phyloP scores from a whole-genome alignment of 2,797 vertebrate species.

The Mormyrops attenuatus region DNA sequence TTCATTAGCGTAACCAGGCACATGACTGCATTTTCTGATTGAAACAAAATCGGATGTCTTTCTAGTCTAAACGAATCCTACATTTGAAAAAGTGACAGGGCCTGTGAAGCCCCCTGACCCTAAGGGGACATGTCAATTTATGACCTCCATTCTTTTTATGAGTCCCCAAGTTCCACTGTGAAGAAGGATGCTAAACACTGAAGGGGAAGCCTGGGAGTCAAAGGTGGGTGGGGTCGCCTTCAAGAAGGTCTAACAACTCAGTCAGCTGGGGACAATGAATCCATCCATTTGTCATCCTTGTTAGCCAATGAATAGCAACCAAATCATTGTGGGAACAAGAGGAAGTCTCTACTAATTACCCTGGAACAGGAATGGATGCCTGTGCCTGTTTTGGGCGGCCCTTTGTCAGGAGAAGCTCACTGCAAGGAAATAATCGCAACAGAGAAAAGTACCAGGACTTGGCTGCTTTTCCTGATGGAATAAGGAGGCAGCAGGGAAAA shows the following conservation, averaged over 20 bases:
- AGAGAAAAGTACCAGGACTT: background rate
- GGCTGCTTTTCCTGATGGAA: background rate
- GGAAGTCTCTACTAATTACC: slow-evolving; percentile 2
- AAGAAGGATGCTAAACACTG: background rate
- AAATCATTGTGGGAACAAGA: background rate
- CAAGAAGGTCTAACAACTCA: slow-evolving; percentile 36
- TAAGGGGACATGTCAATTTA: background rate
- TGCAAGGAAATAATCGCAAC: background rate
- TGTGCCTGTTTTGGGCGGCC: background rate
- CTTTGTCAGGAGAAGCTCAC: background rate
- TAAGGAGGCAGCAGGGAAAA: background rate
- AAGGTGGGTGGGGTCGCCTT: slow-evolving; percentile 43
- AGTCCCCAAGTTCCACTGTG: background rate
- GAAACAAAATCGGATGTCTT: background rate
- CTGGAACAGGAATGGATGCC: background rate
- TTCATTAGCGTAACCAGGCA: background rate
- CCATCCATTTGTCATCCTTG: background rate
- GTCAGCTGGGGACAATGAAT: background rate
- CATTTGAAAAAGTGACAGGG: background rate
- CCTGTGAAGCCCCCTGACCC: background rate
- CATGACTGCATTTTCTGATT: background rate
- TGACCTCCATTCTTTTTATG: background rate
- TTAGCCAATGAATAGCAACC: slow-evolving; percentile 5
- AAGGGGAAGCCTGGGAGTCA: slow-evolving; percentile 26
- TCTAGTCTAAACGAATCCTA: background rate